A percentile compares a stretch with the other conserved stretches of the same genome.
Conservation (phyloP, 1,140 invertebrate genomes). For the Aricia agestis region DNA sequence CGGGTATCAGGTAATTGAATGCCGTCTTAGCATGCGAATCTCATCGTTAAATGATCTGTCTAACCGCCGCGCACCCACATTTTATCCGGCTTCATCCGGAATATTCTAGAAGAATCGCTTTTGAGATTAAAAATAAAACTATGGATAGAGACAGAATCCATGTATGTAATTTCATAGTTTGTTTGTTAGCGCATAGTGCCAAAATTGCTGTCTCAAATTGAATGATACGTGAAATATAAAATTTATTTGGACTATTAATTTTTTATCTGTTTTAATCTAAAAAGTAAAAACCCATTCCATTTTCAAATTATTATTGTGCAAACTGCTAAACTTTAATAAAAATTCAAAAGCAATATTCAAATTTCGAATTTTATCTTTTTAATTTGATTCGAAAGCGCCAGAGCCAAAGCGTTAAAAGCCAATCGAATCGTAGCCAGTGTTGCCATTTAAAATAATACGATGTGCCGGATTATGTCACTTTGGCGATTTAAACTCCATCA, state of each 20-base stretch:
- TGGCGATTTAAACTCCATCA: not conserved
- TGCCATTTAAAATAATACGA: not conserved
- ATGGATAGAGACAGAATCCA: too few species aligned
- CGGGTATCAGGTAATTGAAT: conserved; percentile 23
- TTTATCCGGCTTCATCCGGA: not conserved
- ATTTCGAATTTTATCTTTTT: not conserved
- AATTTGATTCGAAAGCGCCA: not conserved
- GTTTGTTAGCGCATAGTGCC: too few species aligned
- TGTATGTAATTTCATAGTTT: too few species aligned
- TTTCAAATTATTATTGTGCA: not conserved
- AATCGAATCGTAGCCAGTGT: not conserved
- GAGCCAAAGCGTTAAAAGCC: not conserved
- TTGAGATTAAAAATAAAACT: too few species aligned
- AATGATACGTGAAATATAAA: too few species aligned
- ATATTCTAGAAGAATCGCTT: not conserved
- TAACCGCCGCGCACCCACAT: conserved; percentile 15
- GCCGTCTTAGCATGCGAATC: conserved; percentile 24
- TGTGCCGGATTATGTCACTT: not conserved
- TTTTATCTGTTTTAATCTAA: not conserved
- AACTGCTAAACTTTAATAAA: too few species aligned
- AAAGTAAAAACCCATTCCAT: not conserved
- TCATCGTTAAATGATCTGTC: not conserved
- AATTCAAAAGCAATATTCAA: not conserved
- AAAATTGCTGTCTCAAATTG: too few species aligned
- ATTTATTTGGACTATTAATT: too few species aligned